Conservation (phyloP, 2,797 vertebrate genomes). For the Hybognathus amarus region DNA sequence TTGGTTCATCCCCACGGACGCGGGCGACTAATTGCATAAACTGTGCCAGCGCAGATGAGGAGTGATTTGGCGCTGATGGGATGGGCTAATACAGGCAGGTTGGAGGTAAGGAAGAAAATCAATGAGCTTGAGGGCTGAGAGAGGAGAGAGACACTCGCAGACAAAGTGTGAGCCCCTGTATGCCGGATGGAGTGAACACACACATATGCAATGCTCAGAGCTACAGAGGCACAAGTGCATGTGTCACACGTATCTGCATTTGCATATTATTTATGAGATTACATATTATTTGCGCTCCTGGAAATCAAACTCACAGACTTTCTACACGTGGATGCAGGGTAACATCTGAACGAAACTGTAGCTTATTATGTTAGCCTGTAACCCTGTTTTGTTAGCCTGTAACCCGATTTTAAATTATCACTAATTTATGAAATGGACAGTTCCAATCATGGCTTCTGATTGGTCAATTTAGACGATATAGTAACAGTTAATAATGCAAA, state of each 20-base stretch:
- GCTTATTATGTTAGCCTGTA: no score
- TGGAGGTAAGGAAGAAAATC: slow-evolving; percentile 46
- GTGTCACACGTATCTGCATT: not conserved
- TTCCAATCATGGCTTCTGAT: not conserved
- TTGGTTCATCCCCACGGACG: slow-evolving; percentile 55
- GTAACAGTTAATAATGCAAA: not conserved
- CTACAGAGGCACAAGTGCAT: slow-evolving; percentile 28
- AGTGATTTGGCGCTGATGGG: slow-evolving; percentile 72
- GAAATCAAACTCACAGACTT: not conserved
- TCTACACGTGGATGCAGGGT: no score
- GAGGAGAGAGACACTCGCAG: slow-evolving; percentile 39
- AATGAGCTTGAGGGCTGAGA: slow-evolving; percentile 33
- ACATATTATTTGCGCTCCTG: not conserved
- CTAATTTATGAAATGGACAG: not conserved
- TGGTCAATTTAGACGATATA: not conserved
- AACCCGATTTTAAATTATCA: not conserved
- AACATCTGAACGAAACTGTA: no score
- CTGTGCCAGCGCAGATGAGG: slow-evolving; percentile 76
- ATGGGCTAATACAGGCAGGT: slow-evolving; percentile 67
- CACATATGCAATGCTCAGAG: slow-evolving; percentile 31
- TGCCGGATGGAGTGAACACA: slow-evolving; percentile 60
- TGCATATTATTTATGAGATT: not conserved
- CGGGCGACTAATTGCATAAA: slow-evolving; percentile 75
- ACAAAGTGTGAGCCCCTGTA: slow-evolving; percentile 17
- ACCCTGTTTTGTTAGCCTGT: no score